Evolutionary conservation across 2,888 invertebrate genomes (phyloP), one percentile per base, ranked within the genome.

Genomic region (Drosophila paramelanica): DNA sequence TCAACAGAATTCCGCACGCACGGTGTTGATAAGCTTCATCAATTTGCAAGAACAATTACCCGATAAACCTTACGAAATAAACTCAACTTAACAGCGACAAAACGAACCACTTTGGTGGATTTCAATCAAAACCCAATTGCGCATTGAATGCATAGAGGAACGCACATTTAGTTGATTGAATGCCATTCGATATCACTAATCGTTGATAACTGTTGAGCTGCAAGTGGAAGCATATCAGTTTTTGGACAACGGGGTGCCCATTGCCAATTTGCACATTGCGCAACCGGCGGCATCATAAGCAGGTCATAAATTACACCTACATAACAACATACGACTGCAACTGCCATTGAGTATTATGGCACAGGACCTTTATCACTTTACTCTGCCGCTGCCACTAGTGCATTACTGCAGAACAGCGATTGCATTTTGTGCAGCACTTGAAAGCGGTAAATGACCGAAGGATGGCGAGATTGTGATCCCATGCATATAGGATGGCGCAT

Each of bases 401-500:
- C 13, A 52, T 36, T 14, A 1, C 38, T 7, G 3, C 1, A 10
- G 13, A 36, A 13, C 25, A 49, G 49, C 53, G 45, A 77, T 58
- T 84, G 85, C 79, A 81, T 65, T 84, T 71, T 56, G 66, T 71
- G 83, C 66, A 68, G 53, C 65, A 73, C 82, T 76, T 65, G 53
- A 74, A 51, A 67, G 55, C 67, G 67, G 60, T 59, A 62, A 75
- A 86, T 77, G 74, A 51, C 76, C 74, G 61, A 59, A 67, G 49
- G 61, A 57, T 55, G 61, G 51, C 57, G 52, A 67, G 65, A 67
- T 64, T 69, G 78, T 47, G 67, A 75, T 72, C 58, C 75, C 87
- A 82, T 83, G 87, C 84, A 83, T 83, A 79, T 53, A 81, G 65
- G 47, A 84, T 84, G 79, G 69, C 72, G 67, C 72, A 87, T 87